These are phyloP conservation scores for Drosophila paracracens DNA, from an alignment of 2,888 invertebrate species.

Conservation along the genomic window DNA sequence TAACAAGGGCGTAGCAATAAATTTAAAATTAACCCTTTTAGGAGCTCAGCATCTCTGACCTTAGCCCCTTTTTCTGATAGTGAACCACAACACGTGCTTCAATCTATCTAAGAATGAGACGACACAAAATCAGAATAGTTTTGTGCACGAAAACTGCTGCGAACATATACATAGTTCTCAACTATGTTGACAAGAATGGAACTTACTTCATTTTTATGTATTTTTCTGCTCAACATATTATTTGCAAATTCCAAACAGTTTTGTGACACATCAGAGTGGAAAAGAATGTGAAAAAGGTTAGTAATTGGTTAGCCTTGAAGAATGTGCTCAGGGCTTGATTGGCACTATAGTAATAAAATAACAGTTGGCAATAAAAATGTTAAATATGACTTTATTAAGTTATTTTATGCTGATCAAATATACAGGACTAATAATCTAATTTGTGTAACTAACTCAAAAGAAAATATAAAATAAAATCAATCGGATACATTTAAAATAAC, in stretches of 20 bases:
- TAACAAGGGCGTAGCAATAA: conserved; percentile 73
- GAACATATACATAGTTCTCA: conserved; percentile 35
- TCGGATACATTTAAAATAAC: conserved; percentile 2
- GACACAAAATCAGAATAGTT: conserved; percentile 3
- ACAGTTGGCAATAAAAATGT: neutral
- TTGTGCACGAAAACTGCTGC: conserved; percentile 3
- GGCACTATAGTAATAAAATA: neutral
- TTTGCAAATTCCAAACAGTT: conserved; percentile 18
- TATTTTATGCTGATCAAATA: neutral
- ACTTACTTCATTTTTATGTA: conserved; percentile 41
- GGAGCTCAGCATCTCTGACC: conserved; percentile 72
- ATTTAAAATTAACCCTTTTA: conserved; percentile 82
- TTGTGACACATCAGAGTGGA: conserved; percentile 17
- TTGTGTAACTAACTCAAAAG: neutral
- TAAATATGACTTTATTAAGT: neutral
- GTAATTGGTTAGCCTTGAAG: neutral
- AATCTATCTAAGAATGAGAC: conserved; percentile 40
- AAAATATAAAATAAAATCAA: neutral
- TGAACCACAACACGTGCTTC: conserved; percentile 30
- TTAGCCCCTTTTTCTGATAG: conserved; percentile 38
- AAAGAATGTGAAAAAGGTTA: conserved; percentile 3
- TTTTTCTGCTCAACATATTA: conserved; percentile 1
- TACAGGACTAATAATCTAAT: neutral
- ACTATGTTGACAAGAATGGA: conserved; percentile 27
- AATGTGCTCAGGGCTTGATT: conserved; percentile 2